These are phyloP conservation scores for Diachasmimorpha longicaudata DNA, from an alignment of 1,140 invertebrate genomes.

Conservation along the genomic window DNA sequence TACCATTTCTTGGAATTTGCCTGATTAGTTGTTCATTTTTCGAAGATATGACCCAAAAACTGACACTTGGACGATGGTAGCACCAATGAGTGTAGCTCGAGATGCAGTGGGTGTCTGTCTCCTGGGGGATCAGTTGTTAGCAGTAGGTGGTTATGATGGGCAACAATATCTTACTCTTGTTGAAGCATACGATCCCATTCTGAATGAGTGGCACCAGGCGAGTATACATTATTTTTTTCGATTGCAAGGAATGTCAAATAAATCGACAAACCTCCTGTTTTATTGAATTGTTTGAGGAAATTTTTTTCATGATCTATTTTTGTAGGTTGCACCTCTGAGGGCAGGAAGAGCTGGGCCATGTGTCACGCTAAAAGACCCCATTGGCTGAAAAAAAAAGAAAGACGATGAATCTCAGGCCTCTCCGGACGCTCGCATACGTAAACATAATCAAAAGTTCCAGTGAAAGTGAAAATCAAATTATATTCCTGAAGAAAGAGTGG, in stretches of 20 bases:
- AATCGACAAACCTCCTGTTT: neutral
- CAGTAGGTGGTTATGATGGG: conserved; percentile 96
- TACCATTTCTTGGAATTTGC: neutral
- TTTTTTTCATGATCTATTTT: conserved; percentile 28
- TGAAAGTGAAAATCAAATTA: neutral
- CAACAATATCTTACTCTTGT: conserved; percentile 88
- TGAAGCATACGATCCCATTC: conserved; percentile 91
- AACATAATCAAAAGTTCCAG: neutral
- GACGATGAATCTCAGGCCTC: neutral
- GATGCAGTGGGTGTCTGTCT: conserved; percentile 92
- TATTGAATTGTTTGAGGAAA: neutral
- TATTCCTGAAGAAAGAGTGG: neutral
- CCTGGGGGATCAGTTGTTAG: conserved; percentile 86
- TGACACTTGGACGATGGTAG: conserved; percentile 90
- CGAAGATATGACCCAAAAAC: conserved; percentile 76
- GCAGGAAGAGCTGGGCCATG: conserved; percentile 86
- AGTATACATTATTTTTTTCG: conserved; percentile 31
- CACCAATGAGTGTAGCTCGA: conserved; percentile 82
- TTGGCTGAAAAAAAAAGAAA: conserved; percentile 23
- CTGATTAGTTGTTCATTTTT: conserved; percentile 18
- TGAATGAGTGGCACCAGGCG: conserved; percentile 84
- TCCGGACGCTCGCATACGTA: neutral
- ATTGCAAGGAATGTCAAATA: neutral
- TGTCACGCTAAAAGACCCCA: conserved; percentile 68
- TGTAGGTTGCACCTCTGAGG: conserved; percentile 74